A percentile compares a stretch with the other conserved stretches of the same genome.
phyloP scores from a whole-genome alignment of 2,888 invertebrate species.

The Ectobius pallidus region DNA sequence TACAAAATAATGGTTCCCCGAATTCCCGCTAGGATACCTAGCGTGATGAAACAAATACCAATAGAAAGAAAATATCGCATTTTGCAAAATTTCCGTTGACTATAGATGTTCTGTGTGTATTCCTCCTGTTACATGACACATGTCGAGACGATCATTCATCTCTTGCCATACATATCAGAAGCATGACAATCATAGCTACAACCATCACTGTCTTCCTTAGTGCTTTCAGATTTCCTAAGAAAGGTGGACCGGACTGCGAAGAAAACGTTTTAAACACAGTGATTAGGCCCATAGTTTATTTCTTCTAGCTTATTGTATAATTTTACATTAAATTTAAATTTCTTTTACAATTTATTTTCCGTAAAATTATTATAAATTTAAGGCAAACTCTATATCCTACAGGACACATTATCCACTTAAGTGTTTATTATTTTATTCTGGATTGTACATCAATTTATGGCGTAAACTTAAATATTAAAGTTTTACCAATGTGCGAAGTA shows the following conservation, averaged over 20 bases:
- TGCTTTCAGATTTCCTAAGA: not conserved
- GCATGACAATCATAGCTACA: not conserved
- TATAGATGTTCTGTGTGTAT: not conserved
- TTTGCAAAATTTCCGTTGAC: not conserved
- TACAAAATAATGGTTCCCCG: not conserved
- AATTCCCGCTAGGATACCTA: not conserved
- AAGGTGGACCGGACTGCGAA: not conserved
- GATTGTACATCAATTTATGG: too few species aligned
- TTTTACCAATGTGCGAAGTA: too few species aligned
- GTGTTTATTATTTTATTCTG: too few species aligned
- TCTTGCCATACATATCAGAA: not conserved
- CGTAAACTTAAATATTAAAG: too few species aligned
- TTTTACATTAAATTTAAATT: too few species aligned
- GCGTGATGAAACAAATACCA: not conserved
- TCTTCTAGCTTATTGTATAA: too few species aligned
- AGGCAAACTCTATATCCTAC: too few species aligned
- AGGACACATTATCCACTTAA: too few species aligned
- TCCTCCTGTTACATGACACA: not conserved
- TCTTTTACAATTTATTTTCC: too few species aligned
- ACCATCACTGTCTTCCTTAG: not conserved
- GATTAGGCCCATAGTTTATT: too few species aligned
- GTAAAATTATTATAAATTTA: too few species aligned
- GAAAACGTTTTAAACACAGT: too few species aligned
- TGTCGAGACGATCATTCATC: not conserved
- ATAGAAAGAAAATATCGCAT: not conserved